Base-by-base conservation (phyloP, 2,113 vertebrate species). In the Poeciliopsis retropinna region DNA sequence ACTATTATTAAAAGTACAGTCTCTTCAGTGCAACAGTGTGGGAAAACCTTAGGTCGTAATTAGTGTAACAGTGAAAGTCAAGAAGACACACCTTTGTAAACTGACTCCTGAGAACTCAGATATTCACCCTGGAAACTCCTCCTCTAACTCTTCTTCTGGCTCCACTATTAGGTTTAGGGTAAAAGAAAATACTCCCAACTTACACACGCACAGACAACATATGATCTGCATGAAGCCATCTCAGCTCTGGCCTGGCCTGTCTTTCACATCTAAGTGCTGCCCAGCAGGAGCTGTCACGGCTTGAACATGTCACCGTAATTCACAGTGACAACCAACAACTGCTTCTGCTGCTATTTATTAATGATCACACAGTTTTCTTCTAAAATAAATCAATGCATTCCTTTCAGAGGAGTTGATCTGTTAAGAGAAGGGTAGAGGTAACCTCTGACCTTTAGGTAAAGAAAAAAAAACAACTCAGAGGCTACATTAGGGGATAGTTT, bases 301-400 rank as follows among this genome's bases (percentile, higher is more conserved):
- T 88, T 87, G 77, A 87, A 76, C 79, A 64, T 85, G 88, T 89
- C 92, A 87, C 74, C 64, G 78, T 93, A 92, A 94, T 91, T 92
- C 84, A 93, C 87, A 89, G 88, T 91, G 93, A 93, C 91, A 92
- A 90, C 89, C 93, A 92, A 88, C 88, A 92, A 92, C 87, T 92
- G 88, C 69, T 77, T 80, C 72, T 81, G 73, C 67, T 73, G 76
- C 65, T 84, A 70, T 80, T 81, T 74, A 79, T 75, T 81, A 85
- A 82, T 79, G 80, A 90, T 78, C 79, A 41, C 39, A 41, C 39
- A 41, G 39, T 41, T 41, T 57, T n/a, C 7, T 22, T 22, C 22
- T 54, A 22, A 54, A 54, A 19, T 54, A 64, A 79, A 81, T 87
- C 74, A 74, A 79, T 83, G 71, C n/a, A 39, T 72, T 64, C 37